phyloP scores from a whole-genome alignment of 2,888 invertebrate genomes.

The Eutolmus rufibarbis region DNA sequence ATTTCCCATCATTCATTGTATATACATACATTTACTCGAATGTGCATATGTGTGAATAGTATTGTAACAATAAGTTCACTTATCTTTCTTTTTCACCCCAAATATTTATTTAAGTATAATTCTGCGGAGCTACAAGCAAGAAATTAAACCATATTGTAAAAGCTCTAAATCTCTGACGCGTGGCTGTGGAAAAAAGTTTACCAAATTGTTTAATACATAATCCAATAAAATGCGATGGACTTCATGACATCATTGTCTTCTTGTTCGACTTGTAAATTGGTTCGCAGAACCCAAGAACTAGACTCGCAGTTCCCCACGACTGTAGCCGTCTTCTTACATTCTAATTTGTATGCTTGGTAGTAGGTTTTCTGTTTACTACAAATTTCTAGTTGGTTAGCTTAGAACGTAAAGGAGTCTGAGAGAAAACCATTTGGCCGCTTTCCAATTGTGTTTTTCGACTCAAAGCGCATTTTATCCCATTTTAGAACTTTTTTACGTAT shows the following conservation, averaged over 20 bases:
- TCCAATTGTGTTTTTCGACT: not conserved
- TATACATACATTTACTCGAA: too few relatives aligned
- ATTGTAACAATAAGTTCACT: not conserved
- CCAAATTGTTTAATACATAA: not conserved
- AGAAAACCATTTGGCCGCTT: not conserved
- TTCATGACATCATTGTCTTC: not conserved
- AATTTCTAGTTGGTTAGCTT: not conserved
- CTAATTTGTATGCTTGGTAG: not conserved
- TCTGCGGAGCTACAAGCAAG: not conserved
- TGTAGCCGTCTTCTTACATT: not conserved
- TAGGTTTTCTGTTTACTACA: not conserved
- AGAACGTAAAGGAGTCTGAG: not conserved
- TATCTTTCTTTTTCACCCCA: not conserved
- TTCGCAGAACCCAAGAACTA: not conserved
- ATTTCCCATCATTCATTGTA: too few relatives aligned
- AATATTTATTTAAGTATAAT: not conserved
- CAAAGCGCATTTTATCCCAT: not conserved
- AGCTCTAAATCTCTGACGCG: not conserved
- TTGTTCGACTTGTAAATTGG: not conserved
- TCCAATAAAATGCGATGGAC: not conserved
- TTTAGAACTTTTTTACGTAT: not conserved
- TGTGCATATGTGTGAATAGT: too few relatives aligned
- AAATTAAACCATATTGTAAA: not conserved
- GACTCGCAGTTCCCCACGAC: not conserved
- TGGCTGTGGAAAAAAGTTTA: not conserved